phyloP scores from a whole-genome alignment of 2,113 vertebrate genomes.

The Neodontobutis hainanensis region DNA sequence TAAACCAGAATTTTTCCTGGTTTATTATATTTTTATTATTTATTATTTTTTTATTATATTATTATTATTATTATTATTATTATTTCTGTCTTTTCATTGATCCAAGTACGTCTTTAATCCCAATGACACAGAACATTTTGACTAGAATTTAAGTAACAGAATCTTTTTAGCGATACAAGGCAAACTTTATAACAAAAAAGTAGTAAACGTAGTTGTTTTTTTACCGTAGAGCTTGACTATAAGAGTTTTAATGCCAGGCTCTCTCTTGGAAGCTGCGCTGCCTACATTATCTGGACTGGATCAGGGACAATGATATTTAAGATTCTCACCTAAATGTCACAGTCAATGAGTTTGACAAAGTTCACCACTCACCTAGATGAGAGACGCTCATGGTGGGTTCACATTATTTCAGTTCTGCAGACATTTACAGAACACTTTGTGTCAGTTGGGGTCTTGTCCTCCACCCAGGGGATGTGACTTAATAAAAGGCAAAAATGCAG shows the following conservation, averaged over 20 bases:
- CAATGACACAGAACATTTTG: neutral
- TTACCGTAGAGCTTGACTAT: neutral
- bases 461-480: constrained; percentile 59
- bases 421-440: constrained; percentile 69
- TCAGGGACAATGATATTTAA: constrained; percentile 63
- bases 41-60: no score
- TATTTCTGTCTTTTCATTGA: no score
- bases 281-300: constrained; percentile 26
- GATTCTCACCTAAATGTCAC: constrained; percentile 70
- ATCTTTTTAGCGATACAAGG: neutral
- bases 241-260: neutral
- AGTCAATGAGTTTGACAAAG: constrained; percentile 73
- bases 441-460: constrained; percentile 66
- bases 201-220: neutral
- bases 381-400: constrained; percentile 50
- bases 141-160: neutral
- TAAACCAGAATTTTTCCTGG: no score
- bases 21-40: no score
- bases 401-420: constrained; percentile 65
- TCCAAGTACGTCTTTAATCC: no score
- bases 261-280: constrained; percentile 23
- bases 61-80: no score
- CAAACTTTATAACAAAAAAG: neutral
- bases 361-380: constrained; percentile 62
- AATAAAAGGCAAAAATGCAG: constrained; percentile 61